Evolutionary conservation across 2,113 vertebrate genomes (phyloP).

Genomic region (Rhizomys pruinosus): DNA sequence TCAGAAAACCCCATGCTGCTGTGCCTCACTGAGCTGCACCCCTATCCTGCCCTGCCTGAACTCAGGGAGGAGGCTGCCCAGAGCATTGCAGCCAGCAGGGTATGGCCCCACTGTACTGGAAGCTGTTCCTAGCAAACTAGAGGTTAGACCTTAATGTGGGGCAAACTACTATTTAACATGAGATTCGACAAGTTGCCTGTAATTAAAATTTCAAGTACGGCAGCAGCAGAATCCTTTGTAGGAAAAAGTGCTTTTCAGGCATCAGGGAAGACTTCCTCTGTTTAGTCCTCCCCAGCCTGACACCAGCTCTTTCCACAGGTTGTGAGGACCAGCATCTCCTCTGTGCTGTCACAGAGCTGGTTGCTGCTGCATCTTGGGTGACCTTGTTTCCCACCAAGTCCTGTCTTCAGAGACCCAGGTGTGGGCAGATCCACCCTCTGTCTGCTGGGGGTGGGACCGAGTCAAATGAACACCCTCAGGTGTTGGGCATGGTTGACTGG

Average conservation of each 20-base stretch:
- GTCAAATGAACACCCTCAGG: too few species aligned
- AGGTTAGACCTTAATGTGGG: neutral
- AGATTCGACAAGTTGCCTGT: neutral
- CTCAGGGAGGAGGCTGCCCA: accelerated
- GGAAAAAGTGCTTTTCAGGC: neutral
- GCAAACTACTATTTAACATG: neutral
- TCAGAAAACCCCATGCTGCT: neutral
- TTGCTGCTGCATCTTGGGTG: neutral
- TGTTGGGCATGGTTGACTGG: too few species aligned
- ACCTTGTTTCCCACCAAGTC: neutral
- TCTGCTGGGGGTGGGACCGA: neutral
- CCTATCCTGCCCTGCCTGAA: accelerated
- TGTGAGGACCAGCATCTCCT: neutral
- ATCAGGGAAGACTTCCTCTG: too few species aligned
- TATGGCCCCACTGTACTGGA: too few species aligned
- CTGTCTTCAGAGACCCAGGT: neutral
- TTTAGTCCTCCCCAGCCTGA: neutral
- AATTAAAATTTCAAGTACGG: neutral
- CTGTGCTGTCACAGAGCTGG: neutral
- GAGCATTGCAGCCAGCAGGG: neutral
- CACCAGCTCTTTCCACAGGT: neutral
- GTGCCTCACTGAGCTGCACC: neutral
- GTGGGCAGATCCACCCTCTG: neutral
- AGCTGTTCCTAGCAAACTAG: neutral
- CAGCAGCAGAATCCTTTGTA: neutral